Percentiles rank a stretch among this genome's conserved stretches.
These are phyloP conservation scores for Caerostris extrusa DNA, from an alignment of 1,140 invertebrate genomes.

Conservation along the genomic window DNA sequence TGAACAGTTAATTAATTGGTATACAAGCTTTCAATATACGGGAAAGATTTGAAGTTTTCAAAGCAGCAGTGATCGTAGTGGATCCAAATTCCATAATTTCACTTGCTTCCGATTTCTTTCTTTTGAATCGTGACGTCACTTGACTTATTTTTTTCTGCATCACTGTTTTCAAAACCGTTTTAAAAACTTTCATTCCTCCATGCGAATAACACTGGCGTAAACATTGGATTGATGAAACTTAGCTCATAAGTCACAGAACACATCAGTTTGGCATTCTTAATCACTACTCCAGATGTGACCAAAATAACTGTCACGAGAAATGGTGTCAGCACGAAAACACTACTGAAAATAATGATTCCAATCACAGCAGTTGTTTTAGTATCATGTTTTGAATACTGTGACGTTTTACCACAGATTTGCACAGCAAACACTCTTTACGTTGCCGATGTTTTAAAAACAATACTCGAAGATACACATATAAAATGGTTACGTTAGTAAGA, in stretches of 20 bases:
- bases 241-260: constrained; percentile 30
- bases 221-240: constrained; percentile 52
- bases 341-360: constrained; percentile 53
- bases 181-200: constrained; percentile 53
- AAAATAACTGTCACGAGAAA: neutral
- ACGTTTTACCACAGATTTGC: neutral
- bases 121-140: neutral
- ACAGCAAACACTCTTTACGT: neutral
- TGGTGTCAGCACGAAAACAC: constrained; percentile 34
- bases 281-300: neutral
- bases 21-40: too few species aligned
- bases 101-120: neutral
- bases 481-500: constrained; percentile 26
- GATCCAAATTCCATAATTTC: neutral
- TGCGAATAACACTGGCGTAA: constrained; percentile 15
- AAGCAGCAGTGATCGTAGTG: neutral
- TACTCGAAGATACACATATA: constrained; percentile 28
- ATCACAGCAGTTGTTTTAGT: constrained; percentile 14
- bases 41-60: too few species aligned
- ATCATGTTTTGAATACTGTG: neutral
- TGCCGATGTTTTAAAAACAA: neutral
- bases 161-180: neutral
- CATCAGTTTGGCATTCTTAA: neutral
- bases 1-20: too few species aligned
- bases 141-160: neutral